Evolutionary conservation across 2,797 vertebrate species (phyloP).

Genomic region (Babyrousa celebensis): DNA sequence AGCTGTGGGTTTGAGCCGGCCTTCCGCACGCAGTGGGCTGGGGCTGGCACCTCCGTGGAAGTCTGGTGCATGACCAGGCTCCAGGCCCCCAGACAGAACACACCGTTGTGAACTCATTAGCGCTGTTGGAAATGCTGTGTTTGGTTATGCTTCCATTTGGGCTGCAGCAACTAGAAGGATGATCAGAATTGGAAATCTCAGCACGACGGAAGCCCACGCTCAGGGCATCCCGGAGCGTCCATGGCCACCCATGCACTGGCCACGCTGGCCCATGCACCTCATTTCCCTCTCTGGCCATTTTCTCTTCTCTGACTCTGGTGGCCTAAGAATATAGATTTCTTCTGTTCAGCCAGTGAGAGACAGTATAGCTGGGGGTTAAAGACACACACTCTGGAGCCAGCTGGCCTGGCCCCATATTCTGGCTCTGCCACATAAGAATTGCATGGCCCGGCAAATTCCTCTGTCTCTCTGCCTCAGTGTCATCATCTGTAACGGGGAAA

Average conservation of each 20-base stretch:
- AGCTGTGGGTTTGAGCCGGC: background rate
- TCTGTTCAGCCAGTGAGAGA: background rate
- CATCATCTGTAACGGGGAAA: background rate
- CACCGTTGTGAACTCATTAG: background rate
- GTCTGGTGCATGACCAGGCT: background rate
- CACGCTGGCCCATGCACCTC: background rate
- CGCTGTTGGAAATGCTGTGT: background rate
- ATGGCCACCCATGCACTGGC: rapidly evolving
- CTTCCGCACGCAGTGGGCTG: background rate
- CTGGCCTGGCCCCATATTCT: background rate
- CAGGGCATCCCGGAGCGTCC: background rate
- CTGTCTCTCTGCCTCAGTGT: background rate
- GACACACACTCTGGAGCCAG: no score
- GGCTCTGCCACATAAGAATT: background rate
- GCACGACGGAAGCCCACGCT: rapidly evolving
- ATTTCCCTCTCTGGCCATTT: background rate
- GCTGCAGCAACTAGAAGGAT: rapidly evolving
- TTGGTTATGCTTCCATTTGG: background rate
- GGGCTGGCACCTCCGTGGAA: background rate
- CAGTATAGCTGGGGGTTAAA: background rate
- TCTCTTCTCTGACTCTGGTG: background rate
- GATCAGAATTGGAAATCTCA: no score
- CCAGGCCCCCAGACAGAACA: rapidly evolving
- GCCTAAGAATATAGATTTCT: background rate
- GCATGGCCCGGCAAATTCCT: background rate